These are phyloP conservation scores for Graptemys geographica DNA, from an alignment of 2,797 vertebrate genomes.

Conservation along the genomic window DNA sequence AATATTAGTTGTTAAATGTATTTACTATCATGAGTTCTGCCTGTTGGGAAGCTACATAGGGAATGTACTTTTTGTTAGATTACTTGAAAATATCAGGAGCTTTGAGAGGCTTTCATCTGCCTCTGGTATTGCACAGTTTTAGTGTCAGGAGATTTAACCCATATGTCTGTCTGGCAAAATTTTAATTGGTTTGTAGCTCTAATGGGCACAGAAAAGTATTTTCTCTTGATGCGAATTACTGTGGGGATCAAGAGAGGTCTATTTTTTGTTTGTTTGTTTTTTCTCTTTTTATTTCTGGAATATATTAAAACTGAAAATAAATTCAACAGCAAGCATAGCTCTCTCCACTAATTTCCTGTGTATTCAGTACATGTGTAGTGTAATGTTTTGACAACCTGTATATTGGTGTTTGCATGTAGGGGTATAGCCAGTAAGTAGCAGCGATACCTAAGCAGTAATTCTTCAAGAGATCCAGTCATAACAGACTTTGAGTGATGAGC, in stretches of 20 bases:
- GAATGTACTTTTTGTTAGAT: not conserved
- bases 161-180: not conserved
- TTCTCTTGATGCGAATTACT: not conserved
- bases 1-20: not conserved
- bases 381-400: not conserved
- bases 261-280: not conserved
- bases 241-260: not conserved
- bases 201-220: not conserved
- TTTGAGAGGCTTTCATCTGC: not conserved
- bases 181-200: not conserved
- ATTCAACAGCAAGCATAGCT: not conserved
- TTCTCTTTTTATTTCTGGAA: not conserved
- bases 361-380: not conserved
- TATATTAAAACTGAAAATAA: not conserved
- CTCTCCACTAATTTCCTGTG: accelerated
- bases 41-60: not conserved
- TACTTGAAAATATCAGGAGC: not conserved
- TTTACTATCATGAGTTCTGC: not conserved
- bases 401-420: not conserved
- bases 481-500: not conserved
- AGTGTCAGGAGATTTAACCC: not conserved
- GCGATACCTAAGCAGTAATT: not conserved
- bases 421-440: not conserved
- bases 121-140: not conserved
- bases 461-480: not conserved